A percentile compares a stretch with the other conserved stretches of the same genome.
phyloP scores from a whole-genome alignment of 2,888 invertebrate species.

The Synergus umbraculus region DNA sequence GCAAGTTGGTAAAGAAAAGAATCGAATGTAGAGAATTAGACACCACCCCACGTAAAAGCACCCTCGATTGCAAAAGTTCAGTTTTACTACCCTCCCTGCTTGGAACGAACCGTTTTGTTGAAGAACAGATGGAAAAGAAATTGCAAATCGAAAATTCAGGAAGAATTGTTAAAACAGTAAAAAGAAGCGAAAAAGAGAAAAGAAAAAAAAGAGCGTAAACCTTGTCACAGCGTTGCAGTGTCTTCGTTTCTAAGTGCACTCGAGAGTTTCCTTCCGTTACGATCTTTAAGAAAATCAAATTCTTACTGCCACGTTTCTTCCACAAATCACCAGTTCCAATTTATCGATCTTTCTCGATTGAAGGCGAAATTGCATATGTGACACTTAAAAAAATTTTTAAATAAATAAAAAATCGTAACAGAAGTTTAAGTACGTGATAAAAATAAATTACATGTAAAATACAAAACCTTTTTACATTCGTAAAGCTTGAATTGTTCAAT shows the following conservation, averaged over 20 bases:
- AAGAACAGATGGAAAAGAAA: constrained; percentile 41
- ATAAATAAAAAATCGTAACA: not conserved
- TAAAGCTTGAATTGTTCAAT: not conserved
- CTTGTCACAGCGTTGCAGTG: constrained; percentile 16
- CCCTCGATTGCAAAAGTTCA: constrained; percentile 52
- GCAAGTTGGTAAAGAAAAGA: constrained; percentile 49
- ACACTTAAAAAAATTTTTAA: not conserved
- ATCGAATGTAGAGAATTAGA: constrained; percentile 43
- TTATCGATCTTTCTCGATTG: constrained; percentile 4
- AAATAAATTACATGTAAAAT: constrained; percentile 2
- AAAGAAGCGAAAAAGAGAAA: not conserved
- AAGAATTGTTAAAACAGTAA: constrained; percentile 26
- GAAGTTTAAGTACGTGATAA: not conserved
- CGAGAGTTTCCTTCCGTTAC: constrained; percentile 24
- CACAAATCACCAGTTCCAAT: constrained; percentile 27
- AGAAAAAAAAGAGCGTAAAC: constrained; percentile 7
- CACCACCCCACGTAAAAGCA: constrained; percentile 47
- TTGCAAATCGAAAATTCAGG: constrained; percentile 45
- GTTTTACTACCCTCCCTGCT: constrained; percentile 47
- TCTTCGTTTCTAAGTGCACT: constrained; percentile 29
- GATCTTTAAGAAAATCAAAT: constrained; percentile 41
- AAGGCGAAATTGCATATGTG: not conserved
- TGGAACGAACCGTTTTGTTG: constrained; percentile 44
- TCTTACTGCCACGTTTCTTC: not conserved
- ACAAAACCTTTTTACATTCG: not conserved